phyloP scores from a whole-genome alignment of 1,140 invertebrate genomes.

The Bombus breviceps region DNA sequence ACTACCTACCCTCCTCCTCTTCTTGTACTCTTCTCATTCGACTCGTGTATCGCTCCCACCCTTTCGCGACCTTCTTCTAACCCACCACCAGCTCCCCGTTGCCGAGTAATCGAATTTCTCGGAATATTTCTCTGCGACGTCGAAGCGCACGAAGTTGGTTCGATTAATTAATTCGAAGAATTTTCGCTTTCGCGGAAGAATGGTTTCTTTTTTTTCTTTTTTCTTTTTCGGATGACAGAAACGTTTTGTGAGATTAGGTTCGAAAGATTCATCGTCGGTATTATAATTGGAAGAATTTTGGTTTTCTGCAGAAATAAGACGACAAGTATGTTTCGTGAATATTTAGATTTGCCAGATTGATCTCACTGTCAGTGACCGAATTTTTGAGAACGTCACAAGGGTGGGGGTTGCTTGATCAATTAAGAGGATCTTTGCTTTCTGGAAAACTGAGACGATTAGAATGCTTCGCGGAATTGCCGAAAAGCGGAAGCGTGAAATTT shows the following conservation, averaged over 20 bases:
- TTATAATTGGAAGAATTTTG: too few species aligned
- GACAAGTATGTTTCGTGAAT: too few species aligned
- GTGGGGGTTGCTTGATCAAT: too few species aligned
- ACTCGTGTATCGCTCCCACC: neutral
- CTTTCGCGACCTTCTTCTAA: constrained; percentile 3
- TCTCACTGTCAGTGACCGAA: too few species aligned
- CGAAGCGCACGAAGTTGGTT: neutral
- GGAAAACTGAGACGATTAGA: too few species aligned
- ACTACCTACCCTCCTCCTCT: neutral
- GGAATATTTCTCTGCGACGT: neutral
- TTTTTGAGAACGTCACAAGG: too few species aligned
- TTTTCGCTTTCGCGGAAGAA: neutral
- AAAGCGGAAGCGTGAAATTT: too few species aligned
- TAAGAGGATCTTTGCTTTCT: too few species aligned
- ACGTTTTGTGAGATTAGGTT: neutral
- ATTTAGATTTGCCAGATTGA: too few species aligned
- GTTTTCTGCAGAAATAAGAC: too few species aligned
- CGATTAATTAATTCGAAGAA: neutral
- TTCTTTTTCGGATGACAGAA: neutral
- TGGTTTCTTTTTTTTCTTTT: neutral
- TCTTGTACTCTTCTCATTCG: neutral
- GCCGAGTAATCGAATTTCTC: neutral
- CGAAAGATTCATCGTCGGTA: too few species aligned
- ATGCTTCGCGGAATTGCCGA: too few species aligned
- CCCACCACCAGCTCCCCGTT: neutral